Evolutionary conservation across 1,140 invertebrate species (phyloP).

Genomic region (Leguminivora glycinivorella): DNA sequence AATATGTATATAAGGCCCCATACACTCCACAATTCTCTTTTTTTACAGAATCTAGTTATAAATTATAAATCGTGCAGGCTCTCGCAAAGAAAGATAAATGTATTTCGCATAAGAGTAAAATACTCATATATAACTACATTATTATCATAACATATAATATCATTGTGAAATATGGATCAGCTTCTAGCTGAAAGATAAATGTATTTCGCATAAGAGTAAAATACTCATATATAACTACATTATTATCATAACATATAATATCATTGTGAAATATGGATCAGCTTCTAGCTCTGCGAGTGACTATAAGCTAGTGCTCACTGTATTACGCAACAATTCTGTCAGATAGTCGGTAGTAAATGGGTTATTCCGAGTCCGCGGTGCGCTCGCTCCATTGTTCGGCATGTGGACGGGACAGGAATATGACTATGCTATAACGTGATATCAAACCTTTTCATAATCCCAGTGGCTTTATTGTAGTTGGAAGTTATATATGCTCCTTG

Average conservation of each 20-base stretch:
- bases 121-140: background rate
- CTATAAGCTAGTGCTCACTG: background rate
- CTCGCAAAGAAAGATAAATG: background rate
- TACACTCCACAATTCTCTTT: too few relatives aligned
- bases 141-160: background rate
- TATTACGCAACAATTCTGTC: background rate
- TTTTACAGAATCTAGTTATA: too few relatives aligned
- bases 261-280: background rate
- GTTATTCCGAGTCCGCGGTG: background rate
- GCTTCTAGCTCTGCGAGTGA: background rate
- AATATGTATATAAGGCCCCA: too few relatives aligned
- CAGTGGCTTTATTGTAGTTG: background rate
- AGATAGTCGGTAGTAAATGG: conserved; percentile 14
- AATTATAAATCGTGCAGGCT: too few relatives aligned
- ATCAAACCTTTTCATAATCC: conserved; percentile 16
- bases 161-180: background rate
- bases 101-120: background rate
- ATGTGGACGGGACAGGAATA: conserved; percentile 11
- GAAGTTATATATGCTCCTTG: background rate
- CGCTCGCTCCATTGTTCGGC: conserved; percentile 16
- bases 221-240: too few relatives aligned
- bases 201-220: too few relatives aligned
- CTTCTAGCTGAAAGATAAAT: too few relatives aligned
- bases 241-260: background rate
- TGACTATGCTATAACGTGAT: background rate